Conservation (phyloP, 1,140 invertebrate species). For the Babylonia areolata region DNA sequence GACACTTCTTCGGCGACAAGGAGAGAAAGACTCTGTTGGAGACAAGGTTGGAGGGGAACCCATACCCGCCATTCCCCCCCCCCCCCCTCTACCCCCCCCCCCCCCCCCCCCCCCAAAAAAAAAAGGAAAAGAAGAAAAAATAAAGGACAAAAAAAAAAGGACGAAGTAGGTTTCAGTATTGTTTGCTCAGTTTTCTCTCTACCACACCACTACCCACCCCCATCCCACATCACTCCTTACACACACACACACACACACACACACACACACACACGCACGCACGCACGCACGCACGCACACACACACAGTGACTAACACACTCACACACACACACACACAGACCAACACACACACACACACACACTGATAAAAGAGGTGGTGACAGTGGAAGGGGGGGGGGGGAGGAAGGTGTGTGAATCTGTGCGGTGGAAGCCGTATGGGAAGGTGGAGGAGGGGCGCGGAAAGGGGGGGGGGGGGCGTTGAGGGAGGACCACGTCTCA, state of each 20-base stretch:
- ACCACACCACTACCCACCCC: background rate
- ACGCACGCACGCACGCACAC: background rate
- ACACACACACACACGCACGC: background rate
- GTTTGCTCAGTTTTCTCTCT: background rate
- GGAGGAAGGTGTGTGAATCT: background rate
- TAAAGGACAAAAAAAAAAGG: too few species aligned
- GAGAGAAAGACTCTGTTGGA: background rate
- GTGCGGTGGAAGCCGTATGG: too few species aligned
- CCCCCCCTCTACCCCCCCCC: too few species aligned
- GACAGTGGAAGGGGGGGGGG: background rate
- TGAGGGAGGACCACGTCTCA: background rate
- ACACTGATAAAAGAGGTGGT: background rate
- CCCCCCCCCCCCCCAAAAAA: too few species aligned
- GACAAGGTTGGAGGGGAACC: too few species aligned
- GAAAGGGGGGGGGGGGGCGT: background rate
- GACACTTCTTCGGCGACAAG: background rate
- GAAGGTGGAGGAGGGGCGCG: background rate
- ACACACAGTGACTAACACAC: background rate
- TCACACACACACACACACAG: conserved; percentile 19
- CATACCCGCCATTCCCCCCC: too few species aligned
- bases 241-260: background rate
- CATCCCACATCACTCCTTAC: background rate
- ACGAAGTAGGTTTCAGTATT: background rate
- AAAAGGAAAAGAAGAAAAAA: too few species aligned
- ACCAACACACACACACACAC: background rate